phyloP scores from a whole-genome alignment of 2,888 invertebrate species.

The Drosophila pullipes region DNA sequence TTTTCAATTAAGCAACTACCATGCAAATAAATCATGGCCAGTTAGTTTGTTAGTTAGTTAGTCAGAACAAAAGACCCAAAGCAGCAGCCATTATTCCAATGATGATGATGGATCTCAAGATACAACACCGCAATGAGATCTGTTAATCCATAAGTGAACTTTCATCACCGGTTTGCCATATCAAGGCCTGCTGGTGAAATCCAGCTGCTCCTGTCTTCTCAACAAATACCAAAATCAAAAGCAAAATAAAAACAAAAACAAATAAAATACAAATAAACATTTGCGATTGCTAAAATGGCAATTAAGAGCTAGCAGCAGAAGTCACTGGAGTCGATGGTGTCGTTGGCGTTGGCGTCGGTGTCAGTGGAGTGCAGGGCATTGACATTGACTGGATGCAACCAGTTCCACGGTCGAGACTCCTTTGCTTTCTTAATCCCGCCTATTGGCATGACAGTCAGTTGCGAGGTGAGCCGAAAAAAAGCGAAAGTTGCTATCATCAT shows the following conservation, averaged over 20 bases:
- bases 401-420: slow-evolving; percentile 33
- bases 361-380: slow-evolving; percentile 46
- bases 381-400: slow-evolving; percentile 48
- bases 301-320: slow-evolving; percentile 52
- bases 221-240: slow-evolving; percentile 12
- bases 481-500: slow-evolving; percentile 60
- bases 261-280: slow-evolving; percentile 15
- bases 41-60: slow-evolving; percentile 11
- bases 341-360: slow-evolving; percentile 20
- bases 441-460: slow-evolving; percentile 51
- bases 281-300: slow-evolving; percentile 44
- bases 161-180: slow-evolving; percentile 53
- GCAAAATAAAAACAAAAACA: background rate
- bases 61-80: slow-evolving; percentile 31
- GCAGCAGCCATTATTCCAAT: background rate
- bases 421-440: slow-evolving; percentile 63
- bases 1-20: slow-evolving; percentile 62
- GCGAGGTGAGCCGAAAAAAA: slow-evolving; percentile 49
- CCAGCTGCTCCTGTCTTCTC: slow-evolving; percentile 34
- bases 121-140: slow-evolving; percentile 9
- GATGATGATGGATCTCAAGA: slow-evolving; percentile 5
- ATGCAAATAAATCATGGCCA: slow-evolving; percentile 53
- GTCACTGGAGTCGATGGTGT: slow-evolving; percentile 31
- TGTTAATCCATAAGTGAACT: slow-evolving; percentile 43
- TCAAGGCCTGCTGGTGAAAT: slow-evolving; percentile 36